Percentiles rank a stretch among this genome's conserved stretches.
Conservation (phyloP, 2,888 invertebrate species). For the Macrosiphum euphorbiae region DNA sequence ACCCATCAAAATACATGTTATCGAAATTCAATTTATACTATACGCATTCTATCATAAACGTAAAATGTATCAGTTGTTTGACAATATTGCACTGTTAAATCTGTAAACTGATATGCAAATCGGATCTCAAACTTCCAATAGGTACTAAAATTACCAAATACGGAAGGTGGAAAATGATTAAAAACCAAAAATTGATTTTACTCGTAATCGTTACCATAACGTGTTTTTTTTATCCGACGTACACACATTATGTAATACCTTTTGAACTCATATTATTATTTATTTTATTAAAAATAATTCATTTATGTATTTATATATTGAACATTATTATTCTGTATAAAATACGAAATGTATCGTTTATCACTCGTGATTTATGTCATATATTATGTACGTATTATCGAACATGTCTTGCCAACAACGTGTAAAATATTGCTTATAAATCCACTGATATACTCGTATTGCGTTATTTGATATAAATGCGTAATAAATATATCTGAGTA, state of each 20-base stretch:
- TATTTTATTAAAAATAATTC: not conserved
- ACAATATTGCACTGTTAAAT: not conserved
- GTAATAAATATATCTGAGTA: not conserved
- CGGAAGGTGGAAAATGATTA: not conserved
- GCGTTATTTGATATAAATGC: not conserved
- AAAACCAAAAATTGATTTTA: not conserved
- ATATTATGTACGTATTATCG: not conserved
- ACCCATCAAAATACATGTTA: not conserved
- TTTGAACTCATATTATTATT: not conserved
- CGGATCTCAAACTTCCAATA: not conserved
- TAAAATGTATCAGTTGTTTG: not conserved
- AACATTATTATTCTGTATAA: not conserved
- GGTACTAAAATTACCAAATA: not conserved
- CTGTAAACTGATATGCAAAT: not conserved
- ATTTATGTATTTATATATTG: not conserved
- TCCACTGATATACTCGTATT: constrained; percentile 4
- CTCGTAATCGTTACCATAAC: not conserved
- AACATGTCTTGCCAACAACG: constrained; percentile 19
- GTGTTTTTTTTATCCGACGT: not conserved
- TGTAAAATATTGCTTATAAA: constrained; percentile 21
- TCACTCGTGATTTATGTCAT: constrained; percentile 18
- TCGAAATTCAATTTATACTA: not conserved
- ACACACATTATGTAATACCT: not conserved
- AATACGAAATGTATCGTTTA: not conserved
- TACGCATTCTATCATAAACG: not conserved